These are phyloP conservation scores for Gerris lacustris DNA, from an alignment of 2,888 invertebrate species.

Conservation along the genomic window DNA sequence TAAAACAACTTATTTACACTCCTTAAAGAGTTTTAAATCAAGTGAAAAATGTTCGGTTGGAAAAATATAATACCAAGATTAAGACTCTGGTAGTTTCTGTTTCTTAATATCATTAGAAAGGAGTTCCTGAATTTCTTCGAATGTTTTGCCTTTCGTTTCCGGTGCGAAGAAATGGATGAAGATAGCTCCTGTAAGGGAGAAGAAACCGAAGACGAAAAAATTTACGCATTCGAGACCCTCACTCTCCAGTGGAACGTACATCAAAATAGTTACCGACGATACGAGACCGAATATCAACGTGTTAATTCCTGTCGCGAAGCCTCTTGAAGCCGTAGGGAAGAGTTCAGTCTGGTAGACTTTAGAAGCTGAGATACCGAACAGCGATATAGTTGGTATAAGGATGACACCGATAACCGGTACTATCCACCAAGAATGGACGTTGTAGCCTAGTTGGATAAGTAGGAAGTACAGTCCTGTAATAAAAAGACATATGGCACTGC, in stretches of 20 bases:
- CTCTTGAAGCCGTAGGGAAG: conserved; percentile 50
- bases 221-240: neutral
- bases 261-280: neutral
- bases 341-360: conserved; percentile 44
- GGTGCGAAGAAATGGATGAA: conserved; percentile 36
- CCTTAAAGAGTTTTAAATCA: no score
- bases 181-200: conserved; percentile 19
- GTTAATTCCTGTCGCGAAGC: conserved; percentile 43
- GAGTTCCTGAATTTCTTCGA: conserved; percentile 48
- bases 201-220: conserved; percentile 20
- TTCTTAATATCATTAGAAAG: neutral
- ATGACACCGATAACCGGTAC: neutral
- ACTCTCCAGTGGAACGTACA: neutral
- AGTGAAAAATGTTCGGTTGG: no score
- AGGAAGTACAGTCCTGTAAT: conserved; percentile 17
- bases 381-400: neutral
- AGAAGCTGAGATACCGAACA: conserved; percentile 8
- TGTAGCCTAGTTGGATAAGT: conserved; percentile 8
- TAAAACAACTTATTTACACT: no score
- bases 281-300: neutral
- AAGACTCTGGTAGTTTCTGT: neutral
- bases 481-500: conserved; percentile 16
- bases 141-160: conserved; percentile 58
- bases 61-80: no score
- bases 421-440: conserved; percentile 7